phyloP scores from a whole-genome alignment of 1,140 invertebrate species.

The Drosophila elegans region DNA sequence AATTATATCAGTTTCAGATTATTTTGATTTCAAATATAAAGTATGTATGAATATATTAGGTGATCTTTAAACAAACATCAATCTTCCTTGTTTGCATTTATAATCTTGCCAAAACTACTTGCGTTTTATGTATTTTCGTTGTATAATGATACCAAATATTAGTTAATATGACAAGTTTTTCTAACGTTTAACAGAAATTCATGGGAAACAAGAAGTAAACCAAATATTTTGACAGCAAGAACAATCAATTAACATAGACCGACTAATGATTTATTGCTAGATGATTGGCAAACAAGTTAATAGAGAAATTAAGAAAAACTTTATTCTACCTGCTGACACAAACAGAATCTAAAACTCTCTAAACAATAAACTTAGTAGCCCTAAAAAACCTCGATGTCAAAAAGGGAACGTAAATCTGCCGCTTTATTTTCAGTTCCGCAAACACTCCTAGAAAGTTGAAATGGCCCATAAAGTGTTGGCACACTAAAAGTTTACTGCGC shows the following conservation, averaged over 20 bases:
- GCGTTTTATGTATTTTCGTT: neutral
- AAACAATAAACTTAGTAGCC: neutral
- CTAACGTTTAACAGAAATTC: neutral
- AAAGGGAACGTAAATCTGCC: neutral
- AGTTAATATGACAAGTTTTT: constrained; percentile 1
- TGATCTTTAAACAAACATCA: constrained; percentile 3
- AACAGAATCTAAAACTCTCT: neutral
- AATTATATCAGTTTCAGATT: neutral
- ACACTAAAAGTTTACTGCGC: constrained; percentile 12
- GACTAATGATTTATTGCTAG: constrained; percentile 13
- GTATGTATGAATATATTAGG: neutral
- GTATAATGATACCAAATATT: constrained; percentile 1
- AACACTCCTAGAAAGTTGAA: constrained; percentile 18
- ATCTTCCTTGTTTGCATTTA: neutral
- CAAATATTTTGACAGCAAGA: constrained; percentile 6
- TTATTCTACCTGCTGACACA: neutral
- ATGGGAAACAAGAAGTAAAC: neutral
- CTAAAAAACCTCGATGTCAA: neutral
- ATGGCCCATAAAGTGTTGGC: constrained; percentile 17
- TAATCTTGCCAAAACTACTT: constrained; percentile 4
- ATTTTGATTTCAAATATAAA: neutral
- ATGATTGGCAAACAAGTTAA: neutral
- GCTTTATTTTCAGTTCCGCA: constrained; percentile 9
- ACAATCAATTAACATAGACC: constrained; percentile 13
- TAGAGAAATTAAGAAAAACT: neutral